Conservation (phyloP, 2,888 invertebrate genomes). For the Vandiemenella viatica region DNA sequence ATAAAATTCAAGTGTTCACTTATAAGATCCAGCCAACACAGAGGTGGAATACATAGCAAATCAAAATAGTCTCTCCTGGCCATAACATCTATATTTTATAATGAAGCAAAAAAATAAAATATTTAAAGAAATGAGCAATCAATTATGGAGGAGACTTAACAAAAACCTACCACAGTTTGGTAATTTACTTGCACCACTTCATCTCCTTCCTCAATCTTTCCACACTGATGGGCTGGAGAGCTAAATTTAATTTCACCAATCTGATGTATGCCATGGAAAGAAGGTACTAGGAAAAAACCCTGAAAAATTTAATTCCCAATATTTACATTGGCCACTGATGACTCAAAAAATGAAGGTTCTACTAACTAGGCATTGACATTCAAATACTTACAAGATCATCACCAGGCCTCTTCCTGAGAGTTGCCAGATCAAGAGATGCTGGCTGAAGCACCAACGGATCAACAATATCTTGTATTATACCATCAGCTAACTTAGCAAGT, state of each 20-base stretch:
- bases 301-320: conserved; percentile 22
- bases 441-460: conserved; percentile 88
- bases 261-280: conserved; percentile 58
- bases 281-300: conserved; percentile 81
- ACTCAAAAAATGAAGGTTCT: not conserved
- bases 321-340: not conserved
- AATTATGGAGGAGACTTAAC: too few species aligned
- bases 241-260: conserved; percentile 82
- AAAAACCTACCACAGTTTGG: conserved; percentile 32
- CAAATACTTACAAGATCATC: conserved; percentile 49
- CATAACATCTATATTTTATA: too few species aligned
- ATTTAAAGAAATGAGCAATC: too few species aligned
- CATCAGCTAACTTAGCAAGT: conserved; percentile 65
- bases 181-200: conserved; percentile 82
- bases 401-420: conserved; percentile 65
- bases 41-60: too few species aligned
- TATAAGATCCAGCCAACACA: too few species aligned
- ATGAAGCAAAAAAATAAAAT: too few species aligned
- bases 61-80: too few species aligned
- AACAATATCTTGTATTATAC: conserved; percentile 59
- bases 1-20: too few species aligned
- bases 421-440: conserved; percentile 75
- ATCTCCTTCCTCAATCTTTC: conserved; percentile 87
- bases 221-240: conserved; percentile 82
- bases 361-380: not conserved